A percentile compares a stretch with the other conserved stretches of the same genome.
Conservation (phyloP, 2,113 vertebrate genomes). For the Trichomycterus rosablanca region DNA sequence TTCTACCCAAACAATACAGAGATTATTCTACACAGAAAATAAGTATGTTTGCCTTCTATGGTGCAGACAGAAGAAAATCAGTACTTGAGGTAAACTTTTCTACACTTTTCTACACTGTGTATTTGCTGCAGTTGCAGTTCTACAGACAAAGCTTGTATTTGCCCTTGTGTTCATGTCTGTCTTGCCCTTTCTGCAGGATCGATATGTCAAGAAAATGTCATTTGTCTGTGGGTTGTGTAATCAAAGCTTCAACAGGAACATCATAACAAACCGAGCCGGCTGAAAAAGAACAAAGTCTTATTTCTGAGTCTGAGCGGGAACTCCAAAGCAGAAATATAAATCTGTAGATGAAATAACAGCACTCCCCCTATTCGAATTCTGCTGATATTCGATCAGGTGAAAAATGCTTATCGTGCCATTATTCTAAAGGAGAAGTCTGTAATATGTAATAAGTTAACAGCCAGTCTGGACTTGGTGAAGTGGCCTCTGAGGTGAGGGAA, state of each 20-base stretch:
- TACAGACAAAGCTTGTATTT: conserved; percentile 47
- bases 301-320: conserved; percentile 9
- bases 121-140: conserved; percentile 21
- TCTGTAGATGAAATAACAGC: conserved; percentile 30
- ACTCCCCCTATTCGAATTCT: conserved; percentile 4
- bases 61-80: background rate
- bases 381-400: background rate
- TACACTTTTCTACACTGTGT: conserved; percentile 5
- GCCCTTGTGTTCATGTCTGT: conserved; percentile 48
- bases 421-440: background rate
- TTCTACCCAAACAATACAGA: too few relatives aligned
- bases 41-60: background rate
- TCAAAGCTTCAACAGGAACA: conserved; percentile 59
- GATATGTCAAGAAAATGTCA: conserved; percentile 68
- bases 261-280: conserved; percentile 46
- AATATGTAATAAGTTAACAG: background rate
- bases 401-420: background rate
- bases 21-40: conserved; percentile 7
- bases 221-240: conserved; percentile 56
- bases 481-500: conserved; percentile 30
- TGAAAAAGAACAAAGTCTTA: conserved; percentile 11
- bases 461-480: background rate
- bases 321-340: conserved; percentile 36
- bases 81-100: background rate
- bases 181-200: conserved; percentile 54